These are phyloP conservation scores for Cebus imitator DNA, from an alignment of 2,113 vertebrate genomes.

Conservation along the genomic window DNA sequence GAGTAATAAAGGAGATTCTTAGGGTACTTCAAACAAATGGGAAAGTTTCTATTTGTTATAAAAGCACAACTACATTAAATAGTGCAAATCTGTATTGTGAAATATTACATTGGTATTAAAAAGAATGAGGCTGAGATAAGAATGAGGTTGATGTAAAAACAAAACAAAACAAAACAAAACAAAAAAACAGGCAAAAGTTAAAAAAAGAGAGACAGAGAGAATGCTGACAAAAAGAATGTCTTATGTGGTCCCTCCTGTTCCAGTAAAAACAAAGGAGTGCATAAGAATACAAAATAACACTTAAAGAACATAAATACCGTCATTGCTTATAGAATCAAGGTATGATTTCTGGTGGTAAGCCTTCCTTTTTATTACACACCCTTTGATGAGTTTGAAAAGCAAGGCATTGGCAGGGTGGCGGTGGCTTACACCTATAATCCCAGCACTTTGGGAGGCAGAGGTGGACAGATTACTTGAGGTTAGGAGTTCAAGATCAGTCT, in stretches of 20 bases:
- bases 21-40: background rate
- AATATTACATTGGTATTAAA: background rate
- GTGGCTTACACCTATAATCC: too few relatives aligned
- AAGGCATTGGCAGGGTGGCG: background rate
- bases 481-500: too few relatives aligned
- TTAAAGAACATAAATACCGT: background rate
- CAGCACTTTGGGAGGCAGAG: too few relatives aligned
- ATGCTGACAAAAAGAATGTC: background rate
- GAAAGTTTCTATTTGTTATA: background rate
- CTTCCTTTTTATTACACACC: background rate
- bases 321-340: background rate
- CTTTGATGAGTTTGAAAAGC: background rate
- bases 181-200: background rate
- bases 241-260: background rate
- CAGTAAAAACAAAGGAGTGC: background rate
- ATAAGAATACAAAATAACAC: background rate
- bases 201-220: background rate
- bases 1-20: background rate
- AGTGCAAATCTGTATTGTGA: background rate
- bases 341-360: background rate
- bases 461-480: too few relatives aligned
- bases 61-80: background rate
- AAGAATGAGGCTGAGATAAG: background rate
- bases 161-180: too few relatives aligned
- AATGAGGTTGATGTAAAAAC: background rate